Base-by-base conservation (phyloP, 2,797 vertebrate species). In the Lepilemur ruficaudatus region DNA sequence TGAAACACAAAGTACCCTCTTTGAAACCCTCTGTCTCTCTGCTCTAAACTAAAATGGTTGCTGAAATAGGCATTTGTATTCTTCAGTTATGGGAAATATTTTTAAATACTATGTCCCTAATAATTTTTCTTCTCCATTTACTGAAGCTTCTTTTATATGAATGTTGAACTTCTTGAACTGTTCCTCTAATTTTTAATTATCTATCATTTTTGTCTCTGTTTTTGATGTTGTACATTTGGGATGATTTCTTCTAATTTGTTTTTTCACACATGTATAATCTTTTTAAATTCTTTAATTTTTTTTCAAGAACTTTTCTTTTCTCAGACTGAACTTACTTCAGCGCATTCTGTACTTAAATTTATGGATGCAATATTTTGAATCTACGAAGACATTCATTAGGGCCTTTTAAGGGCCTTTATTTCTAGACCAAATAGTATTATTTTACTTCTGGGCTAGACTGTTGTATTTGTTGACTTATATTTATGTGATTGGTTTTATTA, bases 161-260 rank as follows among this genome's bases (percentile, higher is more conserved):
- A n/a, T 17, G 3, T 72, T 81, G 52, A 94, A 81, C 15, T 76
- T 90, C 50, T 72, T 97, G 48, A 3, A 89, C 4, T 63, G 32
- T 81, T 72, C 13, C 30, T 80, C 11, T 83, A 76, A 95, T 94
- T 95, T 95, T 43, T 65, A 76, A 11, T 93, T 43, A 85, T 48
- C 50, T 78, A 72, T 91, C 67, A 88, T 72, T 95, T 95, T 73
- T 59, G 5, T 94, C 46, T 89, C 28, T 79, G 14, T 46, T 90
- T 82, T 89, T n/a, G 12, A 28, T 69, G 38, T 50, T 87, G 22
- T 38, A 46, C 17, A 65, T 67, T 67, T 88, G 35, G 46, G 7
- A 94, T 55, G 28, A 67, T 65, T 73, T 79, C 83, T 80, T 59
- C 48, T 22, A 59, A 52, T 23, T 76, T 94, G 69, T 70, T 48